Evolutionary conservation across 2,888 invertebrate species (phyloP).

Genomic region (Amiota mariae): DNA sequence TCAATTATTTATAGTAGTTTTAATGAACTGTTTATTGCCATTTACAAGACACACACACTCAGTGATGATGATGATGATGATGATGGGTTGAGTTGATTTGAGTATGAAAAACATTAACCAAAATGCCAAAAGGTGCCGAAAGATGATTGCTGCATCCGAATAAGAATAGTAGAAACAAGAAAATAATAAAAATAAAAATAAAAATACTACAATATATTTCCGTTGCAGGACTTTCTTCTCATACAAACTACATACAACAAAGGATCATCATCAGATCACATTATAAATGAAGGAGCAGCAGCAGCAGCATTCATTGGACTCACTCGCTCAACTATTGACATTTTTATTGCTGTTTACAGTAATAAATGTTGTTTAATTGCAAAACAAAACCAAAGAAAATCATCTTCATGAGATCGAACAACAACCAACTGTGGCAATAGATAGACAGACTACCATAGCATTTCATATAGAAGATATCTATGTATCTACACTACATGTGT

Average conservation of each 20-base stretch:
- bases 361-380: slow-evolving; percentile 69
- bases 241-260: not conserved
- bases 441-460: too few relatives aligned
- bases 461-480: too few relatives aligned
- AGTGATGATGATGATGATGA: too few relatives aligned
- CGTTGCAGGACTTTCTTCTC: not conserved
- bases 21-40: slow-evolving; percentile 64
- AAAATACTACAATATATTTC: not conserved
- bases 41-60: slow-evolving; percentile 57
- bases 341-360: slow-evolving; percentile 70
- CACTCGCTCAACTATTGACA: slow-evolving; percentile 52
- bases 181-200: too few relatives aligned
- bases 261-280: too few relatives aligned
- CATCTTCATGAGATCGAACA: not conserved
- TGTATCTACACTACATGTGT: too few relatives aligned
- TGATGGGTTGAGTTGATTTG: too few relatives aligned
- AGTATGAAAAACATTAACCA: not conserved
- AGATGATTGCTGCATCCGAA: slow-evolving; percentile 44
- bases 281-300: too few relatives aligned
- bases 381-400: slow-evolving; percentile 33
- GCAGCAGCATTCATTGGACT: not conserved
- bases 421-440: not conserved
- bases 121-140: slow-evolving; percentile 51
- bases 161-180: slow-evolving; percentile 43
- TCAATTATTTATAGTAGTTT: too few relatives aligned